These are phyloP conservation scores for Trogon melanurus DNA, from an alignment of 2,113 vertebrate genomes.

Conservation along the genomic window DNA sequence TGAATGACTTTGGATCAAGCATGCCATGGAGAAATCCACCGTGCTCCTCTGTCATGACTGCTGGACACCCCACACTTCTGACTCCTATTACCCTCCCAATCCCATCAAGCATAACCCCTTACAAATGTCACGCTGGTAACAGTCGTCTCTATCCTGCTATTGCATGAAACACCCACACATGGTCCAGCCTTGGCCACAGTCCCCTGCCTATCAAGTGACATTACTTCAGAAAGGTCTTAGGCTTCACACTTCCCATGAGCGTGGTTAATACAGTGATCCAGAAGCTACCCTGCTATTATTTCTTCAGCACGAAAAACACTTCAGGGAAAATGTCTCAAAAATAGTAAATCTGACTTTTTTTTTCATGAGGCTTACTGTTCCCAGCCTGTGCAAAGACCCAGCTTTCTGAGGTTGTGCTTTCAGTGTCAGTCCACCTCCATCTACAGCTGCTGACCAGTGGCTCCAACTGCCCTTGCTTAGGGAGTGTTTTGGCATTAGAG, in stretches of 20 bases:
- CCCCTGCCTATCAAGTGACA: neutral
- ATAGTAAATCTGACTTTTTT: neutral
- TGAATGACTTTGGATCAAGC: neutral
- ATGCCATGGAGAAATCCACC: neutral
- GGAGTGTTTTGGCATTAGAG: neutral
- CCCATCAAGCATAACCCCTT: neutral
- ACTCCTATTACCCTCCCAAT: neutral
- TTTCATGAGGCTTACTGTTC: neutral
- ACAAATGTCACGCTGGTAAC: neutral
- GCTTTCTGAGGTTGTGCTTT: neutral
- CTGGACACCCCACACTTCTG: neutral
- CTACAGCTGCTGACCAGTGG: neutral
- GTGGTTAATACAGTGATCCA: neutral
- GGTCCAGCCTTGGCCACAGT: neutral
- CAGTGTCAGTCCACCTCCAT: neutral
- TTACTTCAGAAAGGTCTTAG: neutral
- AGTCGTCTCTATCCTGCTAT: neutral
- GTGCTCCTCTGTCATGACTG: neutral
- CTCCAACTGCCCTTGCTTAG: neutral
- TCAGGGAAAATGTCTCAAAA: neutral
- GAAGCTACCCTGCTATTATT: neutral
- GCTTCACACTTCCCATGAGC: neutral
- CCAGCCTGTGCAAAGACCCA: neutral
- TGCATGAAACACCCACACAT: rapidly evolving
- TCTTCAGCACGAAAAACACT: neutral